Conservation (phyloP, 2,113 vertebrate genomes). For the Myrmecobius fasciatus region DNA sequence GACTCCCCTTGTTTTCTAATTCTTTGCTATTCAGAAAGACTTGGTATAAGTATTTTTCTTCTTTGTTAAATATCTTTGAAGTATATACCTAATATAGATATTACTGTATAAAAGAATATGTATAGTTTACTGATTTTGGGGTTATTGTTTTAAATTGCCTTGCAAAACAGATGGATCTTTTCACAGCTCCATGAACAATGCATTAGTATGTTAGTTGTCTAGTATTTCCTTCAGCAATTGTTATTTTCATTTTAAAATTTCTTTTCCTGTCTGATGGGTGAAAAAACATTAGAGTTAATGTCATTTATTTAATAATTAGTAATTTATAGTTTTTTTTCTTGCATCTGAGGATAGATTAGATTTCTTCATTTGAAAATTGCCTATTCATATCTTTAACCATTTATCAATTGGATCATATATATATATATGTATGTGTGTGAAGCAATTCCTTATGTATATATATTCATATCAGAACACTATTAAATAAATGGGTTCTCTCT, state of each 20-base stretch:
- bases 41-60: background rate
- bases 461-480: background rate
- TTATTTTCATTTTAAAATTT: background rate
- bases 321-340: background rate
- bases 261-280: background rate
- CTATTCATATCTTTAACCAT: background rate
- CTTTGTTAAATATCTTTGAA: background rate
- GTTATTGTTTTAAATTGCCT: background rate
- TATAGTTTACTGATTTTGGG: background rate
- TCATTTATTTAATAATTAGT: background rate
- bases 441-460: background rate
- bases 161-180: background rate
- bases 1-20: background rate
- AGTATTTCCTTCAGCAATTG: background rate
- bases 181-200: background rate
- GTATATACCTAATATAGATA: background rate
- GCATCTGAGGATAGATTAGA: background rate
- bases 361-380: background rate
- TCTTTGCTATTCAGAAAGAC: background rate
- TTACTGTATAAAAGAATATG: background rate
- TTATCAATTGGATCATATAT: background rate
- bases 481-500: background rate
- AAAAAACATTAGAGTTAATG: background rate
- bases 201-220: background rate
- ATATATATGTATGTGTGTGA: too few relatives aligned